phyloP scores from a whole-genome alignment of 1,140 invertebrate genomes.

The Hormaphis cornu region DNA sequence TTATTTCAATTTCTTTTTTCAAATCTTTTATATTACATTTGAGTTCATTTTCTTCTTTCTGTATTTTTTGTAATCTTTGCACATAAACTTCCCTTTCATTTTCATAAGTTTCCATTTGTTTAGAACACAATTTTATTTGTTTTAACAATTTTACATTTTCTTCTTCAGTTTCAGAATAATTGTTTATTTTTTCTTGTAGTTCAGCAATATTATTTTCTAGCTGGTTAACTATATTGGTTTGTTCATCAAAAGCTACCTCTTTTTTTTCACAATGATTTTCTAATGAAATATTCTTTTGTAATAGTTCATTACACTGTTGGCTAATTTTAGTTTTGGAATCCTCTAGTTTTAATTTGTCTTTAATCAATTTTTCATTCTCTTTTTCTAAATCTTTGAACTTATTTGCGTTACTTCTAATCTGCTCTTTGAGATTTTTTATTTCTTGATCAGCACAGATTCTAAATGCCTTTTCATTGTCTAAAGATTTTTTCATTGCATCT shows the following conservation, averaged over 20 bases:
- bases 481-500: constrained; percentile 15
- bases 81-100: constrained; percentile 19
- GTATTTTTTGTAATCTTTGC: constrained; percentile 12
- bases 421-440: constrained; percentile 21
- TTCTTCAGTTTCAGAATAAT: constrained; percentile 20
- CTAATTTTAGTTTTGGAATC: constrained; percentile 8
- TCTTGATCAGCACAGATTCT: constrained; percentile 8
- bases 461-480: constrained; percentile 26
- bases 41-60: neutral
- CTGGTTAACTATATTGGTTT: constrained; percentile 28
- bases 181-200: constrained; percentile 33
- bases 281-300: constrained; percentile 34
- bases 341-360: constrained; percentile 21
- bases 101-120: constrained; percentile 10
- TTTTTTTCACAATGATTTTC: constrained; percentile 30
- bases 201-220: constrained; percentile 31
- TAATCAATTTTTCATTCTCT: constrained; percentile 13
- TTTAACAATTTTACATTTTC: constrained; percentile 17
- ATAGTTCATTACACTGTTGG: constrained; percentile 26
- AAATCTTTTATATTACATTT: neutral
- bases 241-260: constrained; percentile 24
- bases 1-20: neutral
- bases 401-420: constrained; percentile 11
- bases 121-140: neutral
- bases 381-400: constrained; percentile 21